These are phyloP conservation scores for Tigriopus japonicus DNA, from an alignment of 1,140 invertebrate species.

Conservation along the genomic window DNA sequence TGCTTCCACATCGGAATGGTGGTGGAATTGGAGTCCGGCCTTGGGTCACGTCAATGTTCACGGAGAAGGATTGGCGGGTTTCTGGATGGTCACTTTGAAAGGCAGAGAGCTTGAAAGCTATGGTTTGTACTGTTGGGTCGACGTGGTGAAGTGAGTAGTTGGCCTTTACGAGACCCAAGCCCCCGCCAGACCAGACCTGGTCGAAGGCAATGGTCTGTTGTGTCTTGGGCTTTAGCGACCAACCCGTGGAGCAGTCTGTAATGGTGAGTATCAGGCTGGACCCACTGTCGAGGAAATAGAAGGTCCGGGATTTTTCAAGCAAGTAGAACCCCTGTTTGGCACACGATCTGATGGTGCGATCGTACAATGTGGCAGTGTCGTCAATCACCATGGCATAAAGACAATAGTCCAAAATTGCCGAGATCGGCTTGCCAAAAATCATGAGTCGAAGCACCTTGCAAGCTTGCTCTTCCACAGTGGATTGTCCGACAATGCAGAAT, in stretches of 20 bases:
- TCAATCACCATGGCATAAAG: background rate
- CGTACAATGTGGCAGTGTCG: background rate
- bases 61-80: background rate
- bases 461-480: background rate
- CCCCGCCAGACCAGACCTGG: background rate
- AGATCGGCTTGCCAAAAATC: background rate
- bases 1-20: background rate
- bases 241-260: background rate
- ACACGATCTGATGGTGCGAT: background rate
- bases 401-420: background rate
- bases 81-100: background rate
- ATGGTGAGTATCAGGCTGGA: background rate
- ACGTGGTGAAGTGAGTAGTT: background rate
- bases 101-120: constrained; percentile 2
- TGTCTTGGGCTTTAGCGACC: background rate
- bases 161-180: no score
- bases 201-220: background rate
- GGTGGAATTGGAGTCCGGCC: background rate
- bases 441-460: background rate
- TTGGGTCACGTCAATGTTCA: background rate
- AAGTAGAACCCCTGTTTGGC: background rate
- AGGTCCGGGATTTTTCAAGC: background rate
- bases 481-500: constrained; percentile 4
- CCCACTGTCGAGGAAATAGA: background rate
- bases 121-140: background rate